phyloP scores from a whole-genome alignment of 35 echinoderm and acorn worm species.

The Nesometra sesokonis region DNA sequence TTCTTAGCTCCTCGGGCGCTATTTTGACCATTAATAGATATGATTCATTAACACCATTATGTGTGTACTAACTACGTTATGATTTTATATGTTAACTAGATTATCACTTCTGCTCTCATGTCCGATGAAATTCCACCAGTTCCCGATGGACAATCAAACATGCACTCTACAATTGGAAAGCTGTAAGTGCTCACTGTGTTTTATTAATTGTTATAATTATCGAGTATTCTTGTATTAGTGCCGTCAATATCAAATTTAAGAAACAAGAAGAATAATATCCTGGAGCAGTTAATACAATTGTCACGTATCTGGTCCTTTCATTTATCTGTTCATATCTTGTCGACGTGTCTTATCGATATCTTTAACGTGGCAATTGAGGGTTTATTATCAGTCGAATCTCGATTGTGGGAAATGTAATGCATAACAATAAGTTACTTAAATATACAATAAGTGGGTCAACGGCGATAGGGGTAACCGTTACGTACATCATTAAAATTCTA shows the following conservation, averaged over 20 bases:
- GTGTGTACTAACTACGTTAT: neutral
- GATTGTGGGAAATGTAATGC: too few species aligned
- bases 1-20: too few species aligned
- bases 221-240: neutral
- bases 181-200: neutral
- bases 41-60: too few species aligned
- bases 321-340: neutral
- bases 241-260: neutral
- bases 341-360: too few species aligned
- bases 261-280: neutral
- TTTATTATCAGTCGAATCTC: too few species aligned
- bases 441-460: too few species aligned
- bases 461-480: too few species aligned
- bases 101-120: neutral
- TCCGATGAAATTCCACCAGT: conserved; percentile 5
- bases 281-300: neutral
- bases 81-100: neutral
- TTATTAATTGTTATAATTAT: neutral
- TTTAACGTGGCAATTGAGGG: too few species aligned
- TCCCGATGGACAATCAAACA: conserved; percentile 8
- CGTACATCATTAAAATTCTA: too few species aligned
- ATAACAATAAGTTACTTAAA: too few species aligned
- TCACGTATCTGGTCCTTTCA: neutral
- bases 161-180: conserved; percentile 1
- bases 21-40: too few species aligned